Percentiles rank a stretch among this genome's conserved stretches.
These are phyloP conservation scores for Gymnothorax javanicus DNA, from an alignment of 2,797 vertebrate species.

Conservation along the genomic window DNA sequence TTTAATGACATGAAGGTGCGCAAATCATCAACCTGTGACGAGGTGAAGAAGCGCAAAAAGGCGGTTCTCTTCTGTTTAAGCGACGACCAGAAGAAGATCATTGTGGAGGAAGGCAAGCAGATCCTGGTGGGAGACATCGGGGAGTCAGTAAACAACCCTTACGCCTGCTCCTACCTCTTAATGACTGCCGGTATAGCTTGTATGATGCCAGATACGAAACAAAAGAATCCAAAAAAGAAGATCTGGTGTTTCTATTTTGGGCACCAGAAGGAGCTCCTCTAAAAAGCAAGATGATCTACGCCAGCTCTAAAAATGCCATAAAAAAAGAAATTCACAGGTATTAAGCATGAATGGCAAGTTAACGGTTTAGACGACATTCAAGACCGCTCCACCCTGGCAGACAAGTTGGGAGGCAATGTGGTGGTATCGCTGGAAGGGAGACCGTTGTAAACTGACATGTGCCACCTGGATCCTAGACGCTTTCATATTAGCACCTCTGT, in stretches of 20 bases:
- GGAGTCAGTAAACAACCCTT: constrained; percentile 92
- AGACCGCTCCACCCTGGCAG: constrained; percentile 89
- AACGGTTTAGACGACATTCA: constrained; percentile 98
- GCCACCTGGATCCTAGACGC: constrained; percentile 83
- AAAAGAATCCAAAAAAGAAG: constrained; percentile 98
- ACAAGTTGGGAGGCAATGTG: constrained; percentile 92
- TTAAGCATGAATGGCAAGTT: constrained; percentile 99
- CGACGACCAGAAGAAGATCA: constrained; percentile 94
- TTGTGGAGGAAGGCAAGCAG: constrained; percentile 93
- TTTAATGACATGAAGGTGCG: constrained; percentile 99
- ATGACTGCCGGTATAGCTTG: constrained; percentile 95
- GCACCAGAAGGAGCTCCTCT: constrained; percentile 91
- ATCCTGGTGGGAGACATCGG: constrained; percentile 96
- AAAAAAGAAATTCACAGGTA: constrained; percentile 99
- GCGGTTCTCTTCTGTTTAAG: constrained; percentile 95
- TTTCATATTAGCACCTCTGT: constrained; percentile 83
- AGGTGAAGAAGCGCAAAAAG: constrained; percentile 98
- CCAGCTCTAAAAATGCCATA: constrained; percentile 99
- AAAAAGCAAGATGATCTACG: constrained; percentile 99
- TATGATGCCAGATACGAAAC: constrained; percentile 99
- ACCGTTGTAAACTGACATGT: constrained; percentile 87
- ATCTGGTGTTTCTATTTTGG: constrained; percentile 99
- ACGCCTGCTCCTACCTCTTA: constrained; percentile 89
- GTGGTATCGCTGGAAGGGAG: constrained; percentile 97
- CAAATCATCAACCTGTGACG: constrained; percentile 90